Base-by-base conservation (phyloP, 2,888 invertebrate genomes). In the Halictus ligatus region DNA sequence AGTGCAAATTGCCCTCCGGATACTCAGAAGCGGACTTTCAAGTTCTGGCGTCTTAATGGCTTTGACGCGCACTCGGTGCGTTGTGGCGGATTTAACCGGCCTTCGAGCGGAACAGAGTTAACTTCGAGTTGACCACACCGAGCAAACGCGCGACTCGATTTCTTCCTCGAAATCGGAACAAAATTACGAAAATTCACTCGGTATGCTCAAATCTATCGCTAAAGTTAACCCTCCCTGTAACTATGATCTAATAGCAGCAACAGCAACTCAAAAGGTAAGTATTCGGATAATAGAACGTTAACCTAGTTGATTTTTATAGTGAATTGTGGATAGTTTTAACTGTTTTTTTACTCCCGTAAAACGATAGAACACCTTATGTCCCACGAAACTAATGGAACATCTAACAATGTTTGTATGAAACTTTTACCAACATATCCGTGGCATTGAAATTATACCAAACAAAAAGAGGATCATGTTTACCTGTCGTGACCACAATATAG, bases 11-110 rank as follows among this genome's bases (percentile, higher is more conserved):
- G 54, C 73, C 50, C 40, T 25, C 69, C 67, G 40, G 73, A 75
- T 67, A 64, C 40, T 76, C 64, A 60, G 78, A 82, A 89, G 86
- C 80, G 84, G 76, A 86, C 84, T 86, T 79, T 86, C 35, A 13
- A 83, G 77, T 78, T 64, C 60, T 54, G 79, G 79, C 79, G 86
- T 87, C 84, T 89, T 85, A 85, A 88, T 81, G 80, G 83, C 67
- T 48, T 72, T 58, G 71, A 75, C 75, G 72, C 35, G 72, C 48
- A 67, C 75, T 67, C 29, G 60, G 15, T 15, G 71, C 67, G 69
- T 46, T 60, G 74, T 25, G 6, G 71, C 46, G 58, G 71, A 84
- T 86, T 84, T 86, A 84, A 78, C 78, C 80, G 73, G 58, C 21
- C 85, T 40, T 46, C 60, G 43, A 54, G 6, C 29, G 25, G 58